Percentiles rank a stretch among this genome's conserved stretches.
Conservation (phyloP, 2,113 vertebrate species). For the Campylorhamphus procurvoides region DNA sequence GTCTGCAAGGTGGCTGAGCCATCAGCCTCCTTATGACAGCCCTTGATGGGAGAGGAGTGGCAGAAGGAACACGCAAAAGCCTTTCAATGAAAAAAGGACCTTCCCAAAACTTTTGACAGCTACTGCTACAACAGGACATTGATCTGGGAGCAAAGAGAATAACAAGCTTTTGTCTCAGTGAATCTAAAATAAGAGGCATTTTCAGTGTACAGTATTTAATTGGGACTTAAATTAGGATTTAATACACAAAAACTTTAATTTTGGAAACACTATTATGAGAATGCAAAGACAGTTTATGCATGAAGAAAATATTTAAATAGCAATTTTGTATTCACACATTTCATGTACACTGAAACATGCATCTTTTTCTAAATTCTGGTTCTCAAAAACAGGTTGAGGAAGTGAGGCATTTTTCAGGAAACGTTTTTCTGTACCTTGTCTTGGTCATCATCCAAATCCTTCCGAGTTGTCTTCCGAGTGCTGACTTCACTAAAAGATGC, state of each 20-base stretch:
- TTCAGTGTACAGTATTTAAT: neutral
- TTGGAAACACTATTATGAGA: too few relatives aligned
- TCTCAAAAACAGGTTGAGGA: neutral
- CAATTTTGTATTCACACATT: neutral
- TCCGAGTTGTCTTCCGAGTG: conserved; percentile 78
- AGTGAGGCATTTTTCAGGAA: neutral
- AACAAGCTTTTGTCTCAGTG: neutral
- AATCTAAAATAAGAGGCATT: neutral
- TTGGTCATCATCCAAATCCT: conserved; percentile 72
- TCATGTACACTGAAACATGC: rapidly evolving
- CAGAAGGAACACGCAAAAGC: neutral
- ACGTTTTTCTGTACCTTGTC: conserved; percentile 53
- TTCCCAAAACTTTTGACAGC: neutral
- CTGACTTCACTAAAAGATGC: conserved; percentile 82
- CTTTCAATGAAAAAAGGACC: neutral
- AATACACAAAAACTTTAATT: neutral
- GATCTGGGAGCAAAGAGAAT: neutral
- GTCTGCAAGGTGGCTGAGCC: neutral
- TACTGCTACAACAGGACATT: neutral
- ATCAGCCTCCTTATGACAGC: neutral
- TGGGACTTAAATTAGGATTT: neutral
- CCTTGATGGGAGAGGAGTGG: neutral
- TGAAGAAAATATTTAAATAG: neutral
- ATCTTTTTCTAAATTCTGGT: neutral
- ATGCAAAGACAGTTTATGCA: neutral